Conservation (phyloP, 2,888 invertebrate genomes). For the Psylliodes chrysocephalus region DNA sequence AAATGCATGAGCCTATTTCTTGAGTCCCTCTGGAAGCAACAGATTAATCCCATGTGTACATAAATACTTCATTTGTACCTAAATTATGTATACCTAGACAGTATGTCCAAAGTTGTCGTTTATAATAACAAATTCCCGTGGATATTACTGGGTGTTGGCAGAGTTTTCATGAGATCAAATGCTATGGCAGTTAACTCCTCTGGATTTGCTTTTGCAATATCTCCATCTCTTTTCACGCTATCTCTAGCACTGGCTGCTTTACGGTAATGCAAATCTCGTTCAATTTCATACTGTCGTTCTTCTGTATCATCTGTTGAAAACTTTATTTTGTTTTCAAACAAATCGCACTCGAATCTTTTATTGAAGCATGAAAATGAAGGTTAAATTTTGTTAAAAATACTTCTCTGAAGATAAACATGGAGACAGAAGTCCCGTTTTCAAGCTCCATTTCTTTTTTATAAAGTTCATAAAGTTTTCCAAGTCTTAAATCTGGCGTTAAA, state of each 20-base stretch:
- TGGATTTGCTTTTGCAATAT: background rate
- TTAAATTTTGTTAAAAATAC: too few relatives aligned
- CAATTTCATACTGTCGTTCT: background rate
- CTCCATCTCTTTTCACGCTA: conserved; percentile 5
- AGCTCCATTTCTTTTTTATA: too few relatives aligned
- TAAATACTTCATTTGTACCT: too few relatives aligned
- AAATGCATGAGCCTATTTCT: too few relatives aligned
- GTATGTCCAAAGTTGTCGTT: too few relatives aligned
- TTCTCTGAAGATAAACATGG: background rate
- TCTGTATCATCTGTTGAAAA: too few relatives aligned
- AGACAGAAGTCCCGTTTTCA: too few relatives aligned
- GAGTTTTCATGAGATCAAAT: background rate
- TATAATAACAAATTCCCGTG: too few relatives aligned
- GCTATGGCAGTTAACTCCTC: background rate
- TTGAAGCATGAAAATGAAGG: background rate
- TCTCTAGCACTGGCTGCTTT: background rate
- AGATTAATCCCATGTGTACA: background rate
- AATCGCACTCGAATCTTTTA: background rate
- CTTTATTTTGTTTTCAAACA: background rate
- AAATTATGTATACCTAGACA: too few relatives aligned
- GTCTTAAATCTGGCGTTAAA: too few relatives aligned
- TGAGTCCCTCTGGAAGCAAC: too few relatives aligned
- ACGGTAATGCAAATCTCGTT: conserved; percentile 4
- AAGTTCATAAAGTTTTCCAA: too few relatives aligned
- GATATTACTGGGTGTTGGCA: background rate